Conservation (phyloP, 2,888 invertebrate genomes). For the Monoplex corrugatus region DNA sequence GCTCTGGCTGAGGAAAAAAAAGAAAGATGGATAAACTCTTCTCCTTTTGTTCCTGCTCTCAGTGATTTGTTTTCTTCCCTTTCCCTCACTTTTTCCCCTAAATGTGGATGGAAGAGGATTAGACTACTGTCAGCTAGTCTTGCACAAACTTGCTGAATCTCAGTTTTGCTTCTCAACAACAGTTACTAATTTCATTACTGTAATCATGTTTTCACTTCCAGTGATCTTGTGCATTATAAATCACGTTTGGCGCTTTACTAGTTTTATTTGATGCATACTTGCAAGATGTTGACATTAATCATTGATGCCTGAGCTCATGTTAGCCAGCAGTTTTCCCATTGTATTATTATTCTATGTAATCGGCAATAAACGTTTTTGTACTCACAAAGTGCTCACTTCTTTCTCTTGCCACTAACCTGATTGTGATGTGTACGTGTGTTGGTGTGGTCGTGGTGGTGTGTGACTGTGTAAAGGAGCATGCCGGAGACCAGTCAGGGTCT, state of each 20-base stretch:
- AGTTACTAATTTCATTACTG: constrained; percentile 22
- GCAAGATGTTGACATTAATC: constrained; percentile 27
- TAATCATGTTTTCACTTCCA: not conserved
- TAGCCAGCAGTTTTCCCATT: constrained; percentile 40
- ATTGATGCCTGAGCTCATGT: constrained; percentile 36
- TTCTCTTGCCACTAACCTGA: not conserved
- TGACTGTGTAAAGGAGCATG: not conserved
- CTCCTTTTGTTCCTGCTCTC: too few relatives aligned
- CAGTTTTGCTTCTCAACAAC: constrained; percentile 22
- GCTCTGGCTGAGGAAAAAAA: not conserved
- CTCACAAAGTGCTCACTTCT: constrained; percentile 6
- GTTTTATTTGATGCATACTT: not conserved
- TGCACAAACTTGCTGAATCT: constrained; percentile 35
- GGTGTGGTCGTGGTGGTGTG: not conserved
- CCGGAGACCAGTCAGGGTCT: not conserved
- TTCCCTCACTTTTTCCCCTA: too few relatives aligned
- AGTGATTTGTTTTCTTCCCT: too few relatives aligned
- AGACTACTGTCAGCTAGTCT: not conserved
- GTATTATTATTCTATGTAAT: constrained; percentile 39
- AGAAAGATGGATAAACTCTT: not conserved
- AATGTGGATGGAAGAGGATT: not conserved
- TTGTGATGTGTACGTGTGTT: not conserved
- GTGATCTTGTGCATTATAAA: not conserved
- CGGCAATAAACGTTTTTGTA: constrained; percentile 45
- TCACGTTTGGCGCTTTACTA: not conserved